Percentiles rank a stretch among this genome's conserved stretches.
Evolutionary conservation across 2,113 vertebrate species (phyloP).

Genomic region (Paradoxurus hermaphroditus): DNA sequence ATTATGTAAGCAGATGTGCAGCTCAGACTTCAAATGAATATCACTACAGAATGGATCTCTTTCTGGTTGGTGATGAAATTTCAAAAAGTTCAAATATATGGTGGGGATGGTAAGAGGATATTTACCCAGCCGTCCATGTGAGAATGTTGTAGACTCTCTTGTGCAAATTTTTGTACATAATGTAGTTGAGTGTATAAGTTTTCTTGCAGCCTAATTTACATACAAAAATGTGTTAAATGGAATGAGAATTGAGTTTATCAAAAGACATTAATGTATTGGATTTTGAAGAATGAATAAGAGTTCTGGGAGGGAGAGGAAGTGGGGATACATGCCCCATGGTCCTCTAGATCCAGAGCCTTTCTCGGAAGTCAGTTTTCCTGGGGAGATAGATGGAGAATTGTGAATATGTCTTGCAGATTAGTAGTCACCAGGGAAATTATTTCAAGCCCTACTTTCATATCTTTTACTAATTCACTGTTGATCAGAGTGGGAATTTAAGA

Average conservation of each 20-base stretch:
- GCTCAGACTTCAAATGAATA: not conserved
- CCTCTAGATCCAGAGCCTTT: not conserved
- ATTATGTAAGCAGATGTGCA: not conserved
- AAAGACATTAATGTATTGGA: not conserved
- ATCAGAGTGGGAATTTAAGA: not conserved
- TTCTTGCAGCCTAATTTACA: not conserved
- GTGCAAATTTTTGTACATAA: not conserved
- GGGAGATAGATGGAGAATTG: not conserved
- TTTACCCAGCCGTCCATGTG: not conserved
- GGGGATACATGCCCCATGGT: not conserved
- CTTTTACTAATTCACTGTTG: not conserved
- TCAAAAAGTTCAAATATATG: not conserved
- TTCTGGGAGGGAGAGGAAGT: not conserved
- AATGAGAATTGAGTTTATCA: not conserved
- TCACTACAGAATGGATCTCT: not conserved
- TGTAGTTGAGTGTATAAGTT: not conserved
- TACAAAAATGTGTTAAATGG: not conserved
- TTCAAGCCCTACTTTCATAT: not conserved
- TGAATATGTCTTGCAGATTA: not conserved
- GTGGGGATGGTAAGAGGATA: not conserved
- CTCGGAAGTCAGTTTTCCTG: not conserved
- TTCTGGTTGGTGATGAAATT: not conserved
- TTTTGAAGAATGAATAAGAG: not conserved
- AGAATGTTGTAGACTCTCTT: not conserved
- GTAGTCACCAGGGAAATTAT: not conserved